Evolutionary conservation across 1,140 invertebrate genomes (phyloP).

Genomic region (Cyclargus thomasi): DNA sequence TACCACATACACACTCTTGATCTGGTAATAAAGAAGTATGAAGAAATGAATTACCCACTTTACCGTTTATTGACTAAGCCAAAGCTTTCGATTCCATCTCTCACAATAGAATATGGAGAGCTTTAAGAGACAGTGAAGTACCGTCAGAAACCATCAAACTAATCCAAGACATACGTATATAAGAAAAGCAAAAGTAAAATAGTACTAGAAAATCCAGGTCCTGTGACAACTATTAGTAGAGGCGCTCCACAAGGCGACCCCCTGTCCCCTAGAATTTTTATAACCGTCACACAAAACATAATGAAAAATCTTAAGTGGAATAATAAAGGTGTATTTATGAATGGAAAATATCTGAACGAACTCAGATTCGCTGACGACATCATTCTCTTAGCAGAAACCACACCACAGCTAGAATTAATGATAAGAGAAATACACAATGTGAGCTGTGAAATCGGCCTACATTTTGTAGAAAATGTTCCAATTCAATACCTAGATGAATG

Average conservation of each 20-base stretch:
- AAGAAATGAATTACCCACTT: constrained; percentile 18
- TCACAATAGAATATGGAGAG: constrained; percentile 16
- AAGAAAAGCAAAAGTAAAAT: constrained; percentile 21
- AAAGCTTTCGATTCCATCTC: constrained; percentile 25
- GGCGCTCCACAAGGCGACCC: constrained; percentile 22
- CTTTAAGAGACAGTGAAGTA: neutral
- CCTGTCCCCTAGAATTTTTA: constrained; percentile 15
- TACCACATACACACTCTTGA: constrained; percentile 21
- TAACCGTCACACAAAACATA: constrained; percentile 20
- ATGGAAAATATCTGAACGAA: constrained; percentile 18
- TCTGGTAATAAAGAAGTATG: constrained; percentile 21
- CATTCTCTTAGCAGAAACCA: constrained; percentile 20
- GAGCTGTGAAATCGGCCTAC: too few species aligned
- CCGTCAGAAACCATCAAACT: constrained; percentile 18
- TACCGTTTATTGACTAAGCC: constrained; percentile 22
- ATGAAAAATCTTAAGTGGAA: constrained; percentile 18
- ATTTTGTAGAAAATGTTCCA: too few species aligned
- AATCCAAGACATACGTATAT: constrained; percentile 21
- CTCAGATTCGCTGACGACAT: constrained; percentile 24
- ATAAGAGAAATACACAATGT: too few species aligned
- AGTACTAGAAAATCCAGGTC: constrained; percentile 16
- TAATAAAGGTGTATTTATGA: constrained; percentile 18
- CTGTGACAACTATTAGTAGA: constrained; percentile 20
- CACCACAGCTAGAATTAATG: neutral
- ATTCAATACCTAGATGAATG: too few species aligned